Evolutionary conservation across 92 coral and sea anemone species (phyloP), one percentile per base, ranked within the genome.

Genomic region (Umimayanthus kanabou): DNA sequence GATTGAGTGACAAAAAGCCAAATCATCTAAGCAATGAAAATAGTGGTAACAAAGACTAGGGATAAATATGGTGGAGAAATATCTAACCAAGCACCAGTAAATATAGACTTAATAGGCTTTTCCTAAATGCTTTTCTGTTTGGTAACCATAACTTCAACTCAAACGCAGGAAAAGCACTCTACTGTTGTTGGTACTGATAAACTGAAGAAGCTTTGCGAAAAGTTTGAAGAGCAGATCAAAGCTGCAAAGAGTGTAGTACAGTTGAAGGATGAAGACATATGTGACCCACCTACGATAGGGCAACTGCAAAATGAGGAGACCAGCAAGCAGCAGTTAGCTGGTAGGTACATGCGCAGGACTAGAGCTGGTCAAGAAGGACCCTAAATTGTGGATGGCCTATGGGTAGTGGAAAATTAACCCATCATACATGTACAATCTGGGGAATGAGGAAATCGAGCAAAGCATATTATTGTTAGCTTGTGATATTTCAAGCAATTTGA

Each of bases 161-260:
- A 81, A 39, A 81, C 66, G 20, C 37, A 66, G 85, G 76, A 89
- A 80, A 70, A 78, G 30, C 0, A 1, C 75, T 85, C 92, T 43
- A 84, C 94, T 45, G 66, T 84, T 69, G 82, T 85, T 29, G 96
- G 92, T 55, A 94, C 94, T 20, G 47, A 85, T 57, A 75, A 88
- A 42, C 84, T 94, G 8, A 86, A 74, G 33, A 39, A 86, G 72
- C 82, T 94, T 47, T 91, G 93, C 33, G 79, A 70, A 39, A 79
- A 73, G 47, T 94, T 94, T 90, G 91, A 89, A 81, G 92, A 85
- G 78, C 92, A 72, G 87, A 80, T 80, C 72, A 85, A 80, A 80
- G 75, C 69, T 76, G 81, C n/a, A 14, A 43, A 67, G 61, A n/a
- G 49, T 5, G 25, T 39, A 47, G 28, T 40, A 25, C 73, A 76